Conservation (phyloP, 2,797 vertebrate species). For the Adelosebastes latens region DNA sequence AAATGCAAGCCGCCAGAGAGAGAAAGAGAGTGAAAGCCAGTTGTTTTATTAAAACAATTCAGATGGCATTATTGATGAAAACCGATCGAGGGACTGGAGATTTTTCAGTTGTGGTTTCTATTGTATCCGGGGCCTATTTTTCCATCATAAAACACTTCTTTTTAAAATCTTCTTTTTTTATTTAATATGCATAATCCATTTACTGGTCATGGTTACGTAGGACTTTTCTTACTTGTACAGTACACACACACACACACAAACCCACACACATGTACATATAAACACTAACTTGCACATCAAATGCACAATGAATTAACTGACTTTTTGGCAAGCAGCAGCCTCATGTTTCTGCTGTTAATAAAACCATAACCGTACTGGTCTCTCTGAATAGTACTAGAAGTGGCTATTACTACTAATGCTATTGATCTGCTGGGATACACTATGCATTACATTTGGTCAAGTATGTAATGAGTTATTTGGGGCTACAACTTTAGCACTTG, state of each 20-base stretch:
- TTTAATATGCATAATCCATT: not conserved
- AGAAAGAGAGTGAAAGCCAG: slow-evolving; percentile 14
- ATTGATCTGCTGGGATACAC: not conserved
- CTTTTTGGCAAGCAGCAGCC: not conserved
- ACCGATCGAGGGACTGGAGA: slow-evolving; percentile 12
- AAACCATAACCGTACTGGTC: not conserved
- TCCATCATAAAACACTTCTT: not conserved
- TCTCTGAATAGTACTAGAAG: not conserved
- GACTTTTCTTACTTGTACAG: not conserved
- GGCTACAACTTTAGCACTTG: not conserved
- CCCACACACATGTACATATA: not conserved
- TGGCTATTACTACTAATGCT: not conserved
- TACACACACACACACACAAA: not conserved
- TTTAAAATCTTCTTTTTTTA: not conserved
- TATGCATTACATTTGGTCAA: not conserved
- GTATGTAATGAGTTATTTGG: not conserved
- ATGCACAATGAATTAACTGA: not conserved
- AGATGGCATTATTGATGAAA: slow-evolving; percentile 55
- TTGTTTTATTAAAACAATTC: slow-evolving; percentile 51
- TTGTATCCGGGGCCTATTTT: not conserved
- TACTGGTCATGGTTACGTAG: not conserved
- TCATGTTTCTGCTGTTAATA: not conserved
- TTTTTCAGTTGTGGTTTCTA: slow-evolving; percentile 4
- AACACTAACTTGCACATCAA: not conserved
- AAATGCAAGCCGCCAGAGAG: slow-evolving; percentile 22